A percentile compares a stretch with the other conserved stretches of the same genome.
Conservation (phyloP, 2,113 vertebrate species). For the Pundamilia nyererei region DNA sequence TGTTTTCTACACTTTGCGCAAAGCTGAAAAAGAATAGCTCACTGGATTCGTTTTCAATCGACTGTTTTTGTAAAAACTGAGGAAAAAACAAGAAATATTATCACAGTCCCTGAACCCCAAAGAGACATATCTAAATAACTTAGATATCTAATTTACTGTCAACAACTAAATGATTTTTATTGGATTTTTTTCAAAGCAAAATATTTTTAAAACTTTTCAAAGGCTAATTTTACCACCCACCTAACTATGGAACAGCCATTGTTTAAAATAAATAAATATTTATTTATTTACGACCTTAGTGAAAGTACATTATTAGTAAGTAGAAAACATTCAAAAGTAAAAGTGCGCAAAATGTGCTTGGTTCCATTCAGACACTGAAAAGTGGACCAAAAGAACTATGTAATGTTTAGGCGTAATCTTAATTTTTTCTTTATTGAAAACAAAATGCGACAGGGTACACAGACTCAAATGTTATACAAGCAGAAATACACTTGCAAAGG, state of each 20-base stretch:
- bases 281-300: neutral
- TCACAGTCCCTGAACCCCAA: neutral
- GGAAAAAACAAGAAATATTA: neutral
- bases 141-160: neutral
- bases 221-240: neutral
- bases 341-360: neutral
- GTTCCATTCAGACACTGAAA: neutral
- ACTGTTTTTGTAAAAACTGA: neutral
- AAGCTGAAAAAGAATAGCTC: neutral
- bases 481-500: neutral
- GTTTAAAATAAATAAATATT: neutral
- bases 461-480: neutral
- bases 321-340: neutral
- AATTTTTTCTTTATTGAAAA: neutral
- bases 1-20: neutral
- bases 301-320: neutral
- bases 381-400: neutral
- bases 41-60: neutral
- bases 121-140: neutral
- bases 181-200: neutral
- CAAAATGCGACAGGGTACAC: neutral
- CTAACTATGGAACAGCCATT: neutral
- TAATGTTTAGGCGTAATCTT: neutral
- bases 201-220: neutral
- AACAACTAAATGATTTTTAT: neutral